Evolutionary conservation across 2,888 invertebrate species (phyloP).

Genomic region (Cancer borealis): DNA sequence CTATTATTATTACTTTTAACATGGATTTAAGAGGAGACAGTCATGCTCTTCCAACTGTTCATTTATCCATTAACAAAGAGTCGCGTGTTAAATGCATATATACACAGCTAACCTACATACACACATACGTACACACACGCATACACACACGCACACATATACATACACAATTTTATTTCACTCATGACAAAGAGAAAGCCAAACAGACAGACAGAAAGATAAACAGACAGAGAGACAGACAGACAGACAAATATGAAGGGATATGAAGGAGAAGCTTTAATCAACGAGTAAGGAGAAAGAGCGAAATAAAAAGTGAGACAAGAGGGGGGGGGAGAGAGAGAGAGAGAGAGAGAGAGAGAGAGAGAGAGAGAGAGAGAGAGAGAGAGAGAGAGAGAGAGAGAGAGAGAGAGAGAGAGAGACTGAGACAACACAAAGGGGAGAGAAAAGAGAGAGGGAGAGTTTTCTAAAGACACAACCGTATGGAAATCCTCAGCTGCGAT

Average conservation of each 20-base stretch:
- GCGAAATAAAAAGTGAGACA: background rate
- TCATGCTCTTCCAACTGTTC: background rate
- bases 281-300: too few species aligned
- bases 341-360: slow-evolving; percentile 32
- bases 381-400: slow-evolving; percentile 7
- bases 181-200: background rate
- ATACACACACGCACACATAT: background rate
- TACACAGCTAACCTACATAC: background rate
- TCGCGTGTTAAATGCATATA: background rate
- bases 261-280: too few species aligned
- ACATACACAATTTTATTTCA: background rate
- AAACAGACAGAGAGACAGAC: too few species aligned
- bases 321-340: slow-evolving; percentile 8
- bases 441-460: background rate
- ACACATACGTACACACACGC: slow-evolving; percentile 10
- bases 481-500: background rate
- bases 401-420: slow-evolving; percentile 12
- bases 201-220: too few species aligned
- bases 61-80: background rate
- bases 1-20: background rate
- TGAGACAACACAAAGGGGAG: background rate
- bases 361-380: slow-evolving; percentile 31
- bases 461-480: background rate
- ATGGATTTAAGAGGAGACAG: background rate
- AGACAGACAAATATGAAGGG: too few species aligned